These are phyloP conservation scores for Temnothorax ravouxi DNA, from an alignment of 2,888 invertebrate genomes.

Conservation along the genomic window DNA sequence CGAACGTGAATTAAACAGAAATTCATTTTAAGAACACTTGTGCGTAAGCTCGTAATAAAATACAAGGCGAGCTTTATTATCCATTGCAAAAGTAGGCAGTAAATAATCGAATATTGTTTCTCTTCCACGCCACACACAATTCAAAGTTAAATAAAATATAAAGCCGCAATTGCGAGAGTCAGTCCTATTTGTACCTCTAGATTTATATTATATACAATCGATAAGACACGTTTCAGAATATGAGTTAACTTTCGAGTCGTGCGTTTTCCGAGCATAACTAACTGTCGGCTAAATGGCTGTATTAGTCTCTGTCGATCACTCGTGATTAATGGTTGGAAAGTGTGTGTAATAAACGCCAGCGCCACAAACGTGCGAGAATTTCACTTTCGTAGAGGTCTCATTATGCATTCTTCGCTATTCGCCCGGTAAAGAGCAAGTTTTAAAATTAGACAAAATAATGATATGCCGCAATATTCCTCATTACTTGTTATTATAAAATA, in stretches of 20 bases:
- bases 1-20: slow-evolving; percentile 33
- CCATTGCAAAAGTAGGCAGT: slow-evolving; percentile 7
- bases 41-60: slow-evolving; percentile 9
- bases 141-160: slow-evolving; percentile 15
- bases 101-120: slow-evolving; percentile 21
- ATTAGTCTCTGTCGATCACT: slow-evolving; percentile 59
- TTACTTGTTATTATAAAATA: background rate
- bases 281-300: slow-evolving; percentile 45
- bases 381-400: slow-evolving; percentile 51
- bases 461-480: background rate
- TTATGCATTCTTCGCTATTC: slow-evolving; percentile 42
- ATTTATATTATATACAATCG: slow-evolving; percentile 19
- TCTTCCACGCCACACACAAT: background rate
- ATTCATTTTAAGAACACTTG: slow-evolving; percentile 30
- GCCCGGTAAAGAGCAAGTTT: slow-evolving; percentile 2
- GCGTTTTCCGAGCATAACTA: slow-evolving; percentile 43
- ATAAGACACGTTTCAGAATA: slow-evolving; percentile 18
- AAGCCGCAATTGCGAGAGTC: background rate
- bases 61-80: slow-evolving; percentile 1
- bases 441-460: slow-evolving; percentile 35
- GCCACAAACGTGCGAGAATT: slow-evolving; percentile 48
- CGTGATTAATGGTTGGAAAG: slow-evolving; percentile 57
- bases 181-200: background rate
- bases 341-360: slow-evolving; percentile 58
- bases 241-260: slow-evolving; percentile 31